phyloP scores from a whole-genome alignment of 2,797 vertebrate genomes.

The Fringilla coelebs region DNA sequence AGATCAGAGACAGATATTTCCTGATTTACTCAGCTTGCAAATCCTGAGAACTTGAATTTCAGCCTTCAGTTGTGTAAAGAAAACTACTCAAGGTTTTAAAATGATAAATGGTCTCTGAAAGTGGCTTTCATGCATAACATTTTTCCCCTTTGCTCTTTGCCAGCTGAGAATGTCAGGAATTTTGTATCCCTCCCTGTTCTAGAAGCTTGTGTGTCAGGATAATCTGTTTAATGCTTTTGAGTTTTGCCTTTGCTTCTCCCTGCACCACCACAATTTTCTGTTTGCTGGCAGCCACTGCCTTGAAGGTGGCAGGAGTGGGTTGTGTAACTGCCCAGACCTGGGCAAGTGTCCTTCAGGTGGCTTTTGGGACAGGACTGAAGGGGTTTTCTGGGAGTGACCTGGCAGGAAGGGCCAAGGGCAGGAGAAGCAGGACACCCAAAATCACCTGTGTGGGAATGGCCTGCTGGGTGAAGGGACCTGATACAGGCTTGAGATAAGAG shows the following conservation, averaged over 20 bases:
- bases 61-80: not conserved
- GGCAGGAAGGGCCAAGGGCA: not conserved
- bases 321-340: not conserved
- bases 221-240: not conserved
- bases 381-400: not conserved
- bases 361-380: not conserved
- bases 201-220: not conserved
- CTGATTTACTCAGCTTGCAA: not conserved
- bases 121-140: slow-evolving; percentile 22
- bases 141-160: slow-evolving; percentile 54
- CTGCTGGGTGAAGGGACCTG: fast-evolving
- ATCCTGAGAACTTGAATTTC: not conserved
- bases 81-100: not conserved
- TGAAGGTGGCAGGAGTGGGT: not conserved
- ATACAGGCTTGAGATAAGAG: fast-evolving
- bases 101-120: slow-evolving; percentile 3
- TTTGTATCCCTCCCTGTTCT: not conserved
- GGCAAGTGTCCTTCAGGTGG: not conserved
- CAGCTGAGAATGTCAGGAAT: slow-evolving; percentile 69
- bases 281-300: not conserved
- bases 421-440: not conserved
- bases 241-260: slow-evolving; percentile 2
- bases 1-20: not conserved
- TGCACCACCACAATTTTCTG: not conserved
- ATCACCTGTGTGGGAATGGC: not conserved